Evolutionary conservation across 2,797 vertebrate genomes (phyloP).

Genomic region (Eulemur mongoz): DNA sequence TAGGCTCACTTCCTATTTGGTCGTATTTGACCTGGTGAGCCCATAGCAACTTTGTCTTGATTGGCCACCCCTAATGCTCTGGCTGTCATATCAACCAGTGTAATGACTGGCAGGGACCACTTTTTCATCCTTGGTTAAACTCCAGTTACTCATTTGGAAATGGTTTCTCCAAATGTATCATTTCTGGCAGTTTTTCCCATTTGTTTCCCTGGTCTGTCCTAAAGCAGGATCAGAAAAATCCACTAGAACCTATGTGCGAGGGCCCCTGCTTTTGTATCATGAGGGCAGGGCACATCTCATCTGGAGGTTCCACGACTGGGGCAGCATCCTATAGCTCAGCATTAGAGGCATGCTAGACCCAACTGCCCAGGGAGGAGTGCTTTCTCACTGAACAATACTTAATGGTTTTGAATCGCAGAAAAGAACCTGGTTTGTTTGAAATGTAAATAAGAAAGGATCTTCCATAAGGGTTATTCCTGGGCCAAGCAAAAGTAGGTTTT

Average conservation of each 20-base stretch:
- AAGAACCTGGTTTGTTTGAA: background rate
- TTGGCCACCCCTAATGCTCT: too few relatives aligned
- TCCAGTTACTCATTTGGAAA: background rate
- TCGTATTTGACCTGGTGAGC: background rate
- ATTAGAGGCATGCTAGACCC: background rate
- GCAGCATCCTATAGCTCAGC: background rate
- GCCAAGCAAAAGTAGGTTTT: background rate
- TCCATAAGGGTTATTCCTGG: background rate
- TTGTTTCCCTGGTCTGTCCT: background rate
- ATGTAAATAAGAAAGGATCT: background rate
- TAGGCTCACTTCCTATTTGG: background rate
- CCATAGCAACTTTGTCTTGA: background rate
- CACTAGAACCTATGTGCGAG: background rate
- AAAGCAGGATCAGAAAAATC: background rate
- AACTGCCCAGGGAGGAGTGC: background rate
- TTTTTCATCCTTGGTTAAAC: background rate
- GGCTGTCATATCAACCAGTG: background rate
- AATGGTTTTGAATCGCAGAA: background rate
- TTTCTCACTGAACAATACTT: background rate
- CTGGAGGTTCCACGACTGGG: background rate
- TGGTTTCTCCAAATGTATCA: background rate
- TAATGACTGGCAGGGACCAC: background rate
- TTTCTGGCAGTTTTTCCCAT: background rate
- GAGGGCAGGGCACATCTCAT: background rate
- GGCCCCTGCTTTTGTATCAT: background rate